These are phyloP conservation scores for Dendrocincla tyrannina DNA, from an alignment of 2,797 vertebrate species.

Conservation along the genomic window DNA sequence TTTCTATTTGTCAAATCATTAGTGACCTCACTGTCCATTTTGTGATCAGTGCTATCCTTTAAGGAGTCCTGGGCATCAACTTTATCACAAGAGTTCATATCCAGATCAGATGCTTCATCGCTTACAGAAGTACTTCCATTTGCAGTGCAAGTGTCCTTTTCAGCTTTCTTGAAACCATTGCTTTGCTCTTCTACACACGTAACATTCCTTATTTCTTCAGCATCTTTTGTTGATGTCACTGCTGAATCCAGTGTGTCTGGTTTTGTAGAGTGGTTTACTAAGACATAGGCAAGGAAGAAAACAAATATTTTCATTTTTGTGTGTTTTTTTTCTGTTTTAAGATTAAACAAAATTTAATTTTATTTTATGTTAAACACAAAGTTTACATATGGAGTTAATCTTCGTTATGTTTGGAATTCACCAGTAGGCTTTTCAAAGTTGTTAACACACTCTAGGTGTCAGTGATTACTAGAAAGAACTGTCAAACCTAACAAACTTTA, in stretches of 20 bases:
- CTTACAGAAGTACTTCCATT: slow-evolving; percentile 64
- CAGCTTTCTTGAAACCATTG: slow-evolving; percentile 82
- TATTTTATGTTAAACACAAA: not conserved
- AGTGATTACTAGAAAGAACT: not conserved
- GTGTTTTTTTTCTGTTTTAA: not conserved
- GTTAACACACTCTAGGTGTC: not conserved
- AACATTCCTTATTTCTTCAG: slow-evolving; percentile 54
- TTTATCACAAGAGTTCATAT: slow-evolving; percentile 63
- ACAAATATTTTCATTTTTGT: not conserved
- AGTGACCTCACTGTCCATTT: slow-evolving; percentile 11
- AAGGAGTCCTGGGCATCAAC: slow-evolving; percentile 60
- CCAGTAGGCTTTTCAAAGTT: not conserved
- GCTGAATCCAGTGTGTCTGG: slow-evolving; percentile 72
- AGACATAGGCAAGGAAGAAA: not conserved
- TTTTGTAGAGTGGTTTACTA: slow-evolving; percentile 76
- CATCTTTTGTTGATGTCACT: slow-evolving; percentile 29
- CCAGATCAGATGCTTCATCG: slow-evolving; percentile 56
- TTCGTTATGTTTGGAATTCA: not conserved
- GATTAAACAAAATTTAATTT: not conserved
- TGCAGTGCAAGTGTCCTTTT: slow-evolving; percentile 69
- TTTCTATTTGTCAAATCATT: slow-evolving; percentile 46
- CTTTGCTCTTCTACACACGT: slow-evolving; percentile 81
- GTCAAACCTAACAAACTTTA: not conserved
- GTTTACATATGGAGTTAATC: not conserved
- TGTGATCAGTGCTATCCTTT: not conserved